Conservation (phyloP, 2,113 vertebrate genomes). For the Phasianus colchicus region DNA sequence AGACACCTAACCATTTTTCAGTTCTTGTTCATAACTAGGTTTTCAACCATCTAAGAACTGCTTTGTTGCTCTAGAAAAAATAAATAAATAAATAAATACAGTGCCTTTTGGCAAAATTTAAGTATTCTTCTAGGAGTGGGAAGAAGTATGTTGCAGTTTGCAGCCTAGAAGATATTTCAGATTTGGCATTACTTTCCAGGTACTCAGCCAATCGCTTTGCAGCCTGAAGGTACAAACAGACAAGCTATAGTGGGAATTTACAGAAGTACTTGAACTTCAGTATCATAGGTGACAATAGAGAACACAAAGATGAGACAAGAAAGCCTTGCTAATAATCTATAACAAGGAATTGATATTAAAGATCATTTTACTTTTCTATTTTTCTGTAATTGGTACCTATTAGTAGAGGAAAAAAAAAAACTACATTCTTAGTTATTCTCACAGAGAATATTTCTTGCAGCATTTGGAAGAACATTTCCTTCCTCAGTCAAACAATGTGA, state of each 20-base stretch:
- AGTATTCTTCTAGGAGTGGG: neutral
- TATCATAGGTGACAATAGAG: neutral
- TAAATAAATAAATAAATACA: neutral
- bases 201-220: slow-evolving; percentile 37
- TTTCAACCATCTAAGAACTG: neutral
- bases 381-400: neutral
- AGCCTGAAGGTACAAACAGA: slow-evolving; percentile 43
- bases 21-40: neutral
- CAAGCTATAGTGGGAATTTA: neutral
- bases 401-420: neutral
- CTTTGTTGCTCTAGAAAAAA: neutral
- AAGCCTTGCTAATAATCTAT: slow-evolving; percentile 15
- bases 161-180: slow-evolving; percentile 34
- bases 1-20: neutral
- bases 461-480: neutral
- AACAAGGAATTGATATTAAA: slow-evolving; percentile 10
- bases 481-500: neutral
- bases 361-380: neutral
- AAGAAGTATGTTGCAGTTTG: slow-evolving; percentile 1
- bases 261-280: slow-evolving; percentile 21
- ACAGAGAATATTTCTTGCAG: neutral
- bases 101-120: slow-evolving; percentile 16
- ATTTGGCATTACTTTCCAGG: neutral
- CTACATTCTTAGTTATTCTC: neutral
- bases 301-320: neutral